Evolutionary conservation across 2,797 vertebrate genomes (phyloP), one percentile per base, ranked within the genome.

Genomic region (Ctenopoma multispine): DNA sequence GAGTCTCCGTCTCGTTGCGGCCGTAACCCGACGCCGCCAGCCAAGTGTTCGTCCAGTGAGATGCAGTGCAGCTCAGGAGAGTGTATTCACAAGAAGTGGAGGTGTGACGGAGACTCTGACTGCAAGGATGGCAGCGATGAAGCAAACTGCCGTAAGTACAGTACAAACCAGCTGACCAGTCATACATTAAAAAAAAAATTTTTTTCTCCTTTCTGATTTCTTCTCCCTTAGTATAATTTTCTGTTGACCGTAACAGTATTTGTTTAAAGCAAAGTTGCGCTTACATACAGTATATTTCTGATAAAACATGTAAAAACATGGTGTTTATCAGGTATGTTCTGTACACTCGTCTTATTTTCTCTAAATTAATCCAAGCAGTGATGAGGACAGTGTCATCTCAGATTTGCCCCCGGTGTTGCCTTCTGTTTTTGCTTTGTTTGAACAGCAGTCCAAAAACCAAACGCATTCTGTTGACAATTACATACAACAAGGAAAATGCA

Each of bases 101-200:
- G 96, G 36, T 99, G 98, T 36, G 98, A 99, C 0, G 98, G 97
- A 3, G 97, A 99, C 67, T 81, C 96, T 0, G 98, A 99, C 91
- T 99, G 98, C 94, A 99, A 96, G 84, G 98, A 99, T 0, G 95
- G 95, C 82, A 99, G 97, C 4, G 98, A 99, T 12, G 98, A 99
- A 87, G 88, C 95, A 29, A 98, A 97, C 90, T 99, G 98, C 85
- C 96, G 98, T 99, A 93, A 89, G 98, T 97, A 79, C 49, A 62
- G 97, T 97, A 78, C 53, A 64, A 0, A 17, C 31, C 21, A 47
- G 20, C 55, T 54, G 47, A 20, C 36, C 29, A 7, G 15, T 34
- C 5, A 2, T 36, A 12, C 17, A 8, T 9, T 9, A 29, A 29
- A 29, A n/a, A n/a, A n/a, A n/a, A n/a, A n/a, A n/a, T n/a, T n/a